Evolutionary conservation across 1,140 invertebrate genomes (phyloP), one percentile per base, ranked within the genome.

Genomic region (Drosophila busckii): DNA sequence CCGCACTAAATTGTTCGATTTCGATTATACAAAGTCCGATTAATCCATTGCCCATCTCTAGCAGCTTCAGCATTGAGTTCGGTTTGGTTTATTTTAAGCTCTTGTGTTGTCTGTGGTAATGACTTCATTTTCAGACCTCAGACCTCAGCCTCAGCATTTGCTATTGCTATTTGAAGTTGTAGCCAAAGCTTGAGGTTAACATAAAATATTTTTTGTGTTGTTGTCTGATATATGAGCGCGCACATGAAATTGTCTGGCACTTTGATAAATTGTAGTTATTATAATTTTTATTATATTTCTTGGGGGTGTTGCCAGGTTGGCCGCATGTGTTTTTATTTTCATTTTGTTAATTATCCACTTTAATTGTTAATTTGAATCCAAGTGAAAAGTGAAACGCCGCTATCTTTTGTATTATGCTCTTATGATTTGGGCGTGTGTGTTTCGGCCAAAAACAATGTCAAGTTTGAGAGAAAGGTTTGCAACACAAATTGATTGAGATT

Each of bases 291-390:
- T 22, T 48, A 23, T 38, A 13, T 10, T 37, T 6, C 4, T 17
- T 15, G 17, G 20, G 20, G 2, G 23, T 3, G 6, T 17, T 28
- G 13, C 19, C 40, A 20, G 42, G 48, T n/a, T 37, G 28, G n/a
- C 15, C 37, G 26, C 9, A 32, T 4, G 17, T 35, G 46, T 31
- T 31, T 63, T 53, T 64, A 25, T 66, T 78, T 62, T 66, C 61
- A 62, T 67, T 78, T 71, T 78, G 71, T 76, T 76, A 76, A 76
- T 76, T 78, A 76, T 62, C 70, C 15, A 73, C 42, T 59, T 50
- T 78, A 70, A 78, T 76, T 78, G 71, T 76, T 78, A 78, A 76
- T 76, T 76, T 76, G 70, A 70, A 70, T 50, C 61, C 54, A 63
- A 59, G 26, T 15, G 46, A 50, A 75, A 75, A 75, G 70, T 78